These are phyloP conservation scores for Ibycter americanus DNA, from an alignment of 2,797 vertebrate species.

Conservation along the genomic window DNA sequence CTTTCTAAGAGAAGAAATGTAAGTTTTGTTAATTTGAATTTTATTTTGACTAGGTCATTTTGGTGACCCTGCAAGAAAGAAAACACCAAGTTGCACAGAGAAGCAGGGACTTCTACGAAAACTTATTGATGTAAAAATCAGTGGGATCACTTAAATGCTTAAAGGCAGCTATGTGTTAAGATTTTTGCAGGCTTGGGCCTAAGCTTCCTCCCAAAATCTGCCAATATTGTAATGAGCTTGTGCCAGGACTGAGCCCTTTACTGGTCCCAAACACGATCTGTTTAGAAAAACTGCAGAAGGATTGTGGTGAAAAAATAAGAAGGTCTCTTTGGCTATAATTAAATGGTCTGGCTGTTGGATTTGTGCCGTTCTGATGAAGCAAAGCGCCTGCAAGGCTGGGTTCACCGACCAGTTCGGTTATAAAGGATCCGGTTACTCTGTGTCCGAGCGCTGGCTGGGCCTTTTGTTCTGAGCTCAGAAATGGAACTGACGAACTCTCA, in stretches of 20 bases:
- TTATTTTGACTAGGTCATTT: background rate
- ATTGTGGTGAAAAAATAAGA: background rate
- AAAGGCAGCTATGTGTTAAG: background rate
- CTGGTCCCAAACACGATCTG: background rate
- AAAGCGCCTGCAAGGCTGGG: rapidly evolving
- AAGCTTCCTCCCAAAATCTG: background rate
- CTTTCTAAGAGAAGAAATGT: background rate
- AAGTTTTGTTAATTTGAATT: background rate
- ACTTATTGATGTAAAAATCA: background rate
- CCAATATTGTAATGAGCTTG: background rate
- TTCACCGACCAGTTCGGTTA: background rate
- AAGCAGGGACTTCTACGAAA: background rate
- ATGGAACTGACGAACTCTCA: background rate
- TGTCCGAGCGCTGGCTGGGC: background rate
- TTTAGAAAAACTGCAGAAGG: background rate
- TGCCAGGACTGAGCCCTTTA: background rate
- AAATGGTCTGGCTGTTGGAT: background rate
- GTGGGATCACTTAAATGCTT: background rate
- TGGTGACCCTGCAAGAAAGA: background rate
- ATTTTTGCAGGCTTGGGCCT: background rate
- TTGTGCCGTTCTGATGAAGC: background rate
- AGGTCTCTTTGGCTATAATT: background rate
- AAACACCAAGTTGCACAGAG: background rate
- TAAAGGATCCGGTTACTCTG: background rate
- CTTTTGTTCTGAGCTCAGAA: background rate